Conservation (phyloP, 2,888 invertebrate species). For the Stenchaetothrips biformis region DNA sequence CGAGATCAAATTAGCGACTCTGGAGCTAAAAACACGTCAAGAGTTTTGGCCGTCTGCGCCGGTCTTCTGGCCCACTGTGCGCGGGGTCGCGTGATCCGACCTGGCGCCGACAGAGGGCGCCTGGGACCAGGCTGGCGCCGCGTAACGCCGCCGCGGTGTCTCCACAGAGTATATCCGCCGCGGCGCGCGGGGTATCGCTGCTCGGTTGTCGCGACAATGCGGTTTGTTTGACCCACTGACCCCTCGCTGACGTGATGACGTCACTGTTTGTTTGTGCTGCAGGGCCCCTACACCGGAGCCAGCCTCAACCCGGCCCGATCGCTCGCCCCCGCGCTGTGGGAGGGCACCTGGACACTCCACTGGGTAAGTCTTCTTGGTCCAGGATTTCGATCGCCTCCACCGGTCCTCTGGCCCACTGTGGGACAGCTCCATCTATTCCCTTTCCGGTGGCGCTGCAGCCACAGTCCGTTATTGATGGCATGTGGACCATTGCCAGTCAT, state of each 20-base stretch:
- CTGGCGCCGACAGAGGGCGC: not conserved
- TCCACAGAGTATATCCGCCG: no score
- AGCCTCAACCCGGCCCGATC: conserved; percentile 64
- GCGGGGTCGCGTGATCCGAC: not conserved
- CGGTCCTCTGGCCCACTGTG: no score
- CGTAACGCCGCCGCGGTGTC: not conserved
- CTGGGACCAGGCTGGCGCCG: not conserved
- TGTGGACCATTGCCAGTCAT: no score
- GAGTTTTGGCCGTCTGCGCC: no score
- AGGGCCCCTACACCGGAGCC: conserved; percentile 56
- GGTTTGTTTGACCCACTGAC: not conserved
- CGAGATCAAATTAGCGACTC: no score
- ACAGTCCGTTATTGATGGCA: no score
- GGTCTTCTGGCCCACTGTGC: no score
- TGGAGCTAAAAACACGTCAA: no score
- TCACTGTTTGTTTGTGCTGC: conserved; percentile 28
- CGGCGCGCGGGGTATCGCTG: not conserved
- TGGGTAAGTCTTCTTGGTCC: conserved; percentile 60
- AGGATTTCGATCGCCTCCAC: no score
- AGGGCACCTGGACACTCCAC: conserved; percentile 58
- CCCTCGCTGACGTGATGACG: not conserved
- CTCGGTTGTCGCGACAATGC: no score
- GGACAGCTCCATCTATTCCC: no score
- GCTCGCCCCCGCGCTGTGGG: conserved; percentile 66
- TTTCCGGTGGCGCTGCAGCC: no score